Evolutionary conservation across 1,140 invertebrate genomes (phyloP).

Genomic region (Trichomalopsis sarcophagae): DNA sequence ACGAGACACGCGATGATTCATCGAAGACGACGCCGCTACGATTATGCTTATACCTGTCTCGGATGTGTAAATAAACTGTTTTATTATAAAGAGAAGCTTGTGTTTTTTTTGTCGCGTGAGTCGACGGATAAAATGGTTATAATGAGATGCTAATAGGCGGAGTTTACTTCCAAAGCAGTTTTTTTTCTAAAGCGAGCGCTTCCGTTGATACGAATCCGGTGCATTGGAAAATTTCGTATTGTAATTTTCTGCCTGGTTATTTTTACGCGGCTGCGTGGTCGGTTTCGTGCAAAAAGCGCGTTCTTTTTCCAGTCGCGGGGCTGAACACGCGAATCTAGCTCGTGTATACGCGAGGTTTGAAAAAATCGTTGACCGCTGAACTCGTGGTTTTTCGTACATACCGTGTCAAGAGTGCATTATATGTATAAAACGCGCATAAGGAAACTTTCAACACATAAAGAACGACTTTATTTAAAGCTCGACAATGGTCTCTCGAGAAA

Average conservation of each 20-base stretch:
- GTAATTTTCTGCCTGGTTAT: too few species aligned
- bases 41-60: background rate
- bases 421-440: background rate
- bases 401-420: background rate
- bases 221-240: too few species aligned
- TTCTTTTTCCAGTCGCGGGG: too few species aligned
- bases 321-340: too few species aligned
- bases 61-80: background rate
- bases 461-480: too few species aligned
- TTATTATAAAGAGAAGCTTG: background rate
- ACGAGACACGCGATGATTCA: background rate
- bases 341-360: background rate
- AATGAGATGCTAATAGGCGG: background rate
- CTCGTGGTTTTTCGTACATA: background rate
- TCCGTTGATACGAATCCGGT: too few species aligned
- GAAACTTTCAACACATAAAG: too few species aligned
- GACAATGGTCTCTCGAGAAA: background rate
- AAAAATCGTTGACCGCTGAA: background rate
- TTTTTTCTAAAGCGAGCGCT: too few species aligned
- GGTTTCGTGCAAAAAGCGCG: too few species aligned
- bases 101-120: background rate
- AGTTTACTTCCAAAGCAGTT: too few species aligned
- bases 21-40: background rate
- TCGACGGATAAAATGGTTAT: background rate
- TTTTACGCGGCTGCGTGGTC: too few species aligned